Percentiles rank a stretch among this genome's conserved stretches.
These are phyloP conservation scores for Hydrotaea cyrtoneurina DNA, from an alignment of 2,888 invertebrate species.

Conservation along the genomic window DNA sequence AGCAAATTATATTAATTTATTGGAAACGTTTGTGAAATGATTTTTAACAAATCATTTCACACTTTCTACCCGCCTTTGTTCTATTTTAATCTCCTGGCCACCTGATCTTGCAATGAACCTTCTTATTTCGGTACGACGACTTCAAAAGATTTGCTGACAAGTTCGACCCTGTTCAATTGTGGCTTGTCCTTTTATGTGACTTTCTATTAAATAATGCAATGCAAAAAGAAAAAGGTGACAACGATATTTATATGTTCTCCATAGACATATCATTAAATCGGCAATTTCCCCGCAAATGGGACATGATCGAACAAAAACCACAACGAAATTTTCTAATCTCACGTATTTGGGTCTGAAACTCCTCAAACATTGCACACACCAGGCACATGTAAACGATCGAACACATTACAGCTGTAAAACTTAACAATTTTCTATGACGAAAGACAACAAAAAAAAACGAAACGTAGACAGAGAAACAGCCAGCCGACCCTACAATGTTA, in stretches of 20 bases:
- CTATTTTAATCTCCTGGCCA: too few relatives aligned
- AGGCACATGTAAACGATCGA: background rate
- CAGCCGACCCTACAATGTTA: constrained; percentile 13
- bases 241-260: background rate
- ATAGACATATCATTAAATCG: constrained; percentile 2
- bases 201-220: too few relatives aligned
- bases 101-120: too few relatives aligned
- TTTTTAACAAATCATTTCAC: too few relatives aligned
- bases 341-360: constrained; percentile 34
- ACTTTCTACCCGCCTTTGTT: too few relatives aligned
- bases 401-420: constrained; percentile 11
- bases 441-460: background rate
- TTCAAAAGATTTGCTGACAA: too few relatives aligned
- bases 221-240: background rate
- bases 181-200: too few relatives aligned
- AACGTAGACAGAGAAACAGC: too few relatives aligned
- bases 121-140: too few relatives aligned
- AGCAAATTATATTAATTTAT: too few relatives aligned
- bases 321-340: constrained; percentile 22
- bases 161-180: too few relatives aligned
- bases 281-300: background rate
- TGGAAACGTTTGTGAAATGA: too few relatives aligned
- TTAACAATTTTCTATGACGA: constrained; percentile 26
- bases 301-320: constrained; percentile 20
- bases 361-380: constrained; percentile 25